phyloP scores from a whole-genome alignment of 1,140 invertebrate genomes.

The Pogonus chalceus region DNA sequence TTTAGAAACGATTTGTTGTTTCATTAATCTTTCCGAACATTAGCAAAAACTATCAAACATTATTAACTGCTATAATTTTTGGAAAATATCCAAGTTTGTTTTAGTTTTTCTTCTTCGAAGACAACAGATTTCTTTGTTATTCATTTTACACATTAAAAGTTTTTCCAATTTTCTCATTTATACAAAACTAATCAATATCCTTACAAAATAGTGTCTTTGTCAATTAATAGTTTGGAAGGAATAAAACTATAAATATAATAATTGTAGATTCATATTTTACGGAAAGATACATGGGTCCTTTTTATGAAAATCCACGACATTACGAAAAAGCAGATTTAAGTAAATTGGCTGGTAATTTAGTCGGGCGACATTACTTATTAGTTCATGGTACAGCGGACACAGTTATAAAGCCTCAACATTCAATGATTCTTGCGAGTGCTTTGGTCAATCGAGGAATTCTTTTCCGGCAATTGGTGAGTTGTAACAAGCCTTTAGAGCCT shows the following conservation, averaged over 20 bases:
- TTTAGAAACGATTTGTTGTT: too few relatives aligned
- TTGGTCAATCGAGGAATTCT: constrained; percentile 61
- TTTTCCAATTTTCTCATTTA: too few relatives aligned
- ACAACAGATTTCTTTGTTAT: too few relatives aligned
- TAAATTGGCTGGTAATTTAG: constrained; percentile 53
- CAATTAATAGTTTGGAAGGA: neutral
- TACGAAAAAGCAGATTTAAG: constrained; percentile 66
- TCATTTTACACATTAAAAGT: too few relatives aligned
- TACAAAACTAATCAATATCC: too few relatives aligned
- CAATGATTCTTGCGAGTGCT: constrained; percentile 66
- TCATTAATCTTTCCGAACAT: too few relatives aligned
- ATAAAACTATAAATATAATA: neutral
- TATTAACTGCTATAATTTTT: too few relatives aligned
- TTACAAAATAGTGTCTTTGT: neutral
- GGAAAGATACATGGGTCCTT: constrained; percentile 68
- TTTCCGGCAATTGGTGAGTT: constrained; percentile 65
- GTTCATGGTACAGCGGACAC: constrained; percentile 74
- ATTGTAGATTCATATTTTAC: constrained; percentile 69
- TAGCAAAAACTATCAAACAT: too few relatives aligned
- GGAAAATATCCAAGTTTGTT: too few relatives aligned
- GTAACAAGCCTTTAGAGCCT: neutral
- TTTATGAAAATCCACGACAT: constrained; percentile 52
- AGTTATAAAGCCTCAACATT: constrained; percentile 74
- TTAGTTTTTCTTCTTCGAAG: too few relatives aligned
- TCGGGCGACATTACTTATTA: constrained; percentile 49